Evolutionary conservation across 2,113 vertebrate species (phyloP).

Genomic region (Lanius collurio): DNA sequence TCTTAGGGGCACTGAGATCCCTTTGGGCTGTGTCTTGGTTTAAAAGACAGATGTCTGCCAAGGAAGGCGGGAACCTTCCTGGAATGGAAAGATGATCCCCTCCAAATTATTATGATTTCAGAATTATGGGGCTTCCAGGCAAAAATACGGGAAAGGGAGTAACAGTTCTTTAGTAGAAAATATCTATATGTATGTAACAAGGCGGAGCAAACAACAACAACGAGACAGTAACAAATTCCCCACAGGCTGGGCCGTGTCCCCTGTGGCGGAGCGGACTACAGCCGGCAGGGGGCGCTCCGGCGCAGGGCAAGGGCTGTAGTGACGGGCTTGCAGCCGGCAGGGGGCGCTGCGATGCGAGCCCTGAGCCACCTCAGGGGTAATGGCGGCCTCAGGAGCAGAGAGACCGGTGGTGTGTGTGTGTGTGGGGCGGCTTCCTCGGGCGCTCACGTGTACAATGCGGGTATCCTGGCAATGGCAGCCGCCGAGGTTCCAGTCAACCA

Average conservation of each 20-base stretch:
- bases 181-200: not conserved
- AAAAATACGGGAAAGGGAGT: not conserved
- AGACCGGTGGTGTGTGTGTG: rapidly evolving
- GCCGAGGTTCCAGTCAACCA: rapidly evolving
- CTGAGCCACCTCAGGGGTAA: not conserved
- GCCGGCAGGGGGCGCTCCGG: not conserved
- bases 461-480: not conserved
- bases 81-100: not conserved
- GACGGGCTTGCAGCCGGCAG: too few species aligned
- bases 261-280: not conserved
- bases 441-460: rapidly evolving
- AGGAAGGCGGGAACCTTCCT: not conserved
- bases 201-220: not conserved
- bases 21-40: not conserved
- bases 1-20: not conserved
- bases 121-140: not conserved
- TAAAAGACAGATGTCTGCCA: not conserved
- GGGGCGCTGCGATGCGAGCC: too few species aligned
- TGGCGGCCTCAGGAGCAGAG: not conserved
- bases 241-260: not conserved
- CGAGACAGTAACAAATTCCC: not conserved
- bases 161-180: not conserved
- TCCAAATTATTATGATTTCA: not conserved
- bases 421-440: not conserved
- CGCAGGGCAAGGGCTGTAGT: too few species aligned